Conservation (phyloP, 2,888 invertebrate genomes). For the Nomada goodeniana region DNA sequence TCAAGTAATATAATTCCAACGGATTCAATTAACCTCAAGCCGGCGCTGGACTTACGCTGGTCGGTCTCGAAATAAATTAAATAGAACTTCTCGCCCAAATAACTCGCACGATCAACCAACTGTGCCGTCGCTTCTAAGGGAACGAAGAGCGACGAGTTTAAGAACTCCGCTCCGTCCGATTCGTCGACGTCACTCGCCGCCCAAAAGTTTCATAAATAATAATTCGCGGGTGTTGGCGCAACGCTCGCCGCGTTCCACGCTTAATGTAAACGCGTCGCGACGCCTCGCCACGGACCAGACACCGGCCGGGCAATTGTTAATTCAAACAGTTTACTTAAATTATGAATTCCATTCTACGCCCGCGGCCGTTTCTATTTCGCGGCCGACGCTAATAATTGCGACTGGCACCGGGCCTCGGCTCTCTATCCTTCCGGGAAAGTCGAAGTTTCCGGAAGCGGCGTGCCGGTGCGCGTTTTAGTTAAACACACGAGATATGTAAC, state of each 20-base stretch:
- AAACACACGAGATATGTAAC: constrained; percentile 35
- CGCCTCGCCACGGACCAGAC: not conserved
- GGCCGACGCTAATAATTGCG: constrained; percentile 33
- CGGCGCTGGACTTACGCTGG: not conserved
- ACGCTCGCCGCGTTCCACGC: not conserved
- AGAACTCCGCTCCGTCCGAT: too few relatives aligned
- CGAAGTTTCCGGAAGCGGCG: constrained; percentile 36
- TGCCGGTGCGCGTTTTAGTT: constrained; percentile 36
- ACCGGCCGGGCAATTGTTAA: constrained; percentile 13
- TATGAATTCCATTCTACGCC: constrained; percentile 22
- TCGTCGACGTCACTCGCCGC: too few relatives aligned
- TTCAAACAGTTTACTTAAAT: constrained; percentile 29
- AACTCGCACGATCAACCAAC: too few relatives aligned
- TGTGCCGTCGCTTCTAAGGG: too few relatives aligned
- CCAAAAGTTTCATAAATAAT: not conserved
- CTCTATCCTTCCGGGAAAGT: constrained; percentile 34
- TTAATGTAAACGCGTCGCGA: constrained; percentile 1
- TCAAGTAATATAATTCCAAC: too few relatives aligned
- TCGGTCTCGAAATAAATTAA: too few relatives aligned
- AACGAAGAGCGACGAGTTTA: too few relatives aligned
- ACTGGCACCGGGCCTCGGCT: constrained; percentile 3
- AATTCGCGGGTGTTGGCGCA: not conserved
- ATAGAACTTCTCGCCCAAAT: too few relatives aligned
- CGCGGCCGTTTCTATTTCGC: constrained; percentile 12
- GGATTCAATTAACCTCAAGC: not conserved